Evolutionary conservation across 2,888 invertebrate species (phyloP).

Genomic region (Leucophenga montana): DNA sequence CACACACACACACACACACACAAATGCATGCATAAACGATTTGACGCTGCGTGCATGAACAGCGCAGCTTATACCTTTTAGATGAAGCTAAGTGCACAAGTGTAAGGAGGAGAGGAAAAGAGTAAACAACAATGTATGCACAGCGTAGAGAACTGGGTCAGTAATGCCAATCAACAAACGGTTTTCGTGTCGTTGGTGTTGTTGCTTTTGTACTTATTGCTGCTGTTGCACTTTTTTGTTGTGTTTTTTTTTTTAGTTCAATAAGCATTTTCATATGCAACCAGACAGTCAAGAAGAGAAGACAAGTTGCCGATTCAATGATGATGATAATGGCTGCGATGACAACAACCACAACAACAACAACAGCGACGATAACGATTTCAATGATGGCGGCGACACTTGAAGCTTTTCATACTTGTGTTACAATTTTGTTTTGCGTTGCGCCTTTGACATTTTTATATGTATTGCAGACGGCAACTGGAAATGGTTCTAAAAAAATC

Average conservation of each 20-base stretch:
- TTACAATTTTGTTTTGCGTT: not conserved
- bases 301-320: not conserved
- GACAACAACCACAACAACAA: not conserved
- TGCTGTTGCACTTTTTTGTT: slow-evolving; percentile 1
- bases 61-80: no score
- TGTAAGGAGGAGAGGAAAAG: no score
- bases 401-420: slow-evolving; percentile 1
- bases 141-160: slow-evolving; percentile 51
- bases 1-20: not conserved
- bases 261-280: slow-evolving; percentile 41
- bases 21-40: not conserved
- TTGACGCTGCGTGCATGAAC: not conserved
- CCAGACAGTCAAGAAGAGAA: not conserved
- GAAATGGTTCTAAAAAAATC: not conserved
- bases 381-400: not conserved
- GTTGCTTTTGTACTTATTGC: not conserved
- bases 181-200: slow-evolving; percentile 2
- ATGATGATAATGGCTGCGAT: not conserved
- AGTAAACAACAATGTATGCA: no score
- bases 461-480: not conserved
- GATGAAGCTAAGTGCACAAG: not conserved
- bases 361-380: not conserved
- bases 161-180: slow-evolving; percentile 46
- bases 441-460: not conserved
- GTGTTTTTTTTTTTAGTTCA: slow-evolving; percentile 36